phyloP scores from a whole-genome alignment of 2,888 invertebrate genomes.

The Isoperla grammatica region DNA sequence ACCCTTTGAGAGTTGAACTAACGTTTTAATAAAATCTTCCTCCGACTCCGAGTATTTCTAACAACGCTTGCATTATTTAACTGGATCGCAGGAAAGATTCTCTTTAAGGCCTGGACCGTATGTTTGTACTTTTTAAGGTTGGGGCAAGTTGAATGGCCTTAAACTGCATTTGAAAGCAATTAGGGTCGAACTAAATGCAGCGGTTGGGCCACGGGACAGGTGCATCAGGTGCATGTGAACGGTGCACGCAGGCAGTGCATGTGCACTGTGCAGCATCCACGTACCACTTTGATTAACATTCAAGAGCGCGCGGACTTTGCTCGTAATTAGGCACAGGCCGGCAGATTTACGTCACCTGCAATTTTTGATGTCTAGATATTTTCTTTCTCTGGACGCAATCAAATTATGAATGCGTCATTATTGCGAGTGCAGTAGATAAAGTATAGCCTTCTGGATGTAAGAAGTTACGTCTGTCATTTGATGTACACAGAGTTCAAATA shows the following conservation, averaged over 20 bases:
- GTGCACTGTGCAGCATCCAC: neutral
- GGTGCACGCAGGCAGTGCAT: neutral
- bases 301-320: neutral
- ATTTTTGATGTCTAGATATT: neutral
- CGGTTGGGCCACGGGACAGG: neutral
- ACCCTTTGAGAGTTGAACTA: neutral
- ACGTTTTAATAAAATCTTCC: neutral
- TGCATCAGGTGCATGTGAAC: slow-evolving; percentile 7
- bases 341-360: neutral
- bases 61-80: neutral
- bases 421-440: too few relatives aligned
- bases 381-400: too few relatives aligned
- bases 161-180: slow-evolving; percentile 16
- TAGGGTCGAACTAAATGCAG: slow-evolving; percentile 17
- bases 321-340: neutral
- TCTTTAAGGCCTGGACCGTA: slow-evolving; percentile 9
- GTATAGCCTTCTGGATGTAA: too few relatives aligned
- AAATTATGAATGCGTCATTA: too few relatives aligned
- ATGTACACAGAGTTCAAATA: too few relatives aligned
- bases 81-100: slow-evolving; percentile 8
- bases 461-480: too few relatives aligned
- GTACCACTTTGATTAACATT: slow-evolving; percentile 1
- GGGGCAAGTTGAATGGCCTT: slow-evolving; percentile 11
- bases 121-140: slow-evolving; percentile 10
- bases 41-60: slow-evolving; percentile 2